Evolutionary conservation across 2,888 invertebrate genomes (phyloP), one percentile per base, ranked within the genome.

Genomic region (Theretra japonica): DNA sequence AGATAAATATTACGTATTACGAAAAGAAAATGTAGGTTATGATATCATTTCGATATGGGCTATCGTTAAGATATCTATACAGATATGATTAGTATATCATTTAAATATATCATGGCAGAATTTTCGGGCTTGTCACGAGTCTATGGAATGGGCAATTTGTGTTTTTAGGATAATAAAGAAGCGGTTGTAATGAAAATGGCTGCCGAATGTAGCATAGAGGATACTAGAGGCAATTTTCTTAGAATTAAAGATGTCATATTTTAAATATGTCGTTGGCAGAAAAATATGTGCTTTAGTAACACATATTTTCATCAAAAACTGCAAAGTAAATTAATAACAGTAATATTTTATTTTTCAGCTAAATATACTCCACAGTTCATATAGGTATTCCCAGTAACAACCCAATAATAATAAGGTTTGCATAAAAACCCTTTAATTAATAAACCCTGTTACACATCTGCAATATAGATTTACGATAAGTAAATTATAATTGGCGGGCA

Each of bases 1-100:
- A 69, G 69, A 72, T 68, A 72, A 69, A 60, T 72, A 59, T 72
- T 69, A 62, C 60, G 72, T 72, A 72, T 69, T 60, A 53, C 59
- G 59, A 68, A 68, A 69, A 59, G 50, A 69, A 72, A 57, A 70
- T 70, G 33, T 70, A 53, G 65, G 70, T 56, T 65, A 65, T 56
- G 70, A 70, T 70, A 62, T 23, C 33, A 41, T 33, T 33, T 70
- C n/a, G 60, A 65, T 65, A 65, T 23, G 48, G 0, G 19, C 30
- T 65, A 62, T 62, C 62, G 33, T 62, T 62, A 41, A 30, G 30
- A 62, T 62, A 65, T 65, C 62, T 41, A 41, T 21, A 65, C 21
- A 30, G 17, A 41, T 62, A 21, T 62, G 21, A 62, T 62, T 19
- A 19, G 30, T 15, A n/a, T n/a, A 33, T 60, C 7, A 33, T 60